These are phyloP conservation scores for Caerostris darwini DNA, from an alignment of 1,140 invertebrate genomes.

Conservation along the genomic window DNA sequence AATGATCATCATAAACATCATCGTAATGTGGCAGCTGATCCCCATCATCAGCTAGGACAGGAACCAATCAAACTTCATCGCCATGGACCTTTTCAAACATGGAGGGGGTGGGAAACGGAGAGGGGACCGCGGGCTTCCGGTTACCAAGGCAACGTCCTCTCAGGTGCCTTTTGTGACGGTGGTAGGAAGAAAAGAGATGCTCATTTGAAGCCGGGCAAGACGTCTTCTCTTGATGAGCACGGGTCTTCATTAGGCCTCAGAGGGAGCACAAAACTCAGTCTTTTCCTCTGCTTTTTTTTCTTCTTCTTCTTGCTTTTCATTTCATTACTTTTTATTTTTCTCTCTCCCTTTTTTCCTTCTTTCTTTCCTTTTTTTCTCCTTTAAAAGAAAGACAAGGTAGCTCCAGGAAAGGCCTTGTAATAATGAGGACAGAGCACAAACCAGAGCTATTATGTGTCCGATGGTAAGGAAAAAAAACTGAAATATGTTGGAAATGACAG, in stretches of 20 bases:
- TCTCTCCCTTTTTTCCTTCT: constrained; percentile 3
- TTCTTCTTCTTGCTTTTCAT: constrained; percentile 14
- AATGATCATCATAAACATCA: constrained; percentile 78
- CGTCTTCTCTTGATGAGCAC: constrained; percentile 67
- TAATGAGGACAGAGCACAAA: constrained; percentile 76
- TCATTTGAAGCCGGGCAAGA: constrained; percentile 74
- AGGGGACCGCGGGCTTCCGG: constrained; percentile 55
- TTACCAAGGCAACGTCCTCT: constrained; percentile 75
- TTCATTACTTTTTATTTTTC: constrained; percentile 32
- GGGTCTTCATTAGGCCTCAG: constrained; percentile 70
- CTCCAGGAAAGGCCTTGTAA: constrained; percentile 65
- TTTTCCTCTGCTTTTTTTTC: background rate
- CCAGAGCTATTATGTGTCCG: constrained; percentile 51
- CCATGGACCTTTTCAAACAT: constrained; percentile 74
- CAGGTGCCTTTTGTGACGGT: constrained; percentile 76
- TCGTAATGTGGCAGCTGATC: constrained; percentile 78
- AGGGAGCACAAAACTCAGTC: constrained; percentile 58
- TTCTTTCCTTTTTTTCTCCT: background rate
- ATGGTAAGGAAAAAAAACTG: background rate
- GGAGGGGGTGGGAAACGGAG: background rate
- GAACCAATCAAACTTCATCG: constrained; percentile 77
- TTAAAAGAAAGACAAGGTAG: constrained; percentile 70
- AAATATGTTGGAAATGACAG: background rate
- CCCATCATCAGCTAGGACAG: constrained; percentile 76
- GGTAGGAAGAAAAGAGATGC: constrained; percentile 61